Evolutionary conservation across 2,113 vertebrate species (phyloP).

Genomic region (Tiliqua scincoides): DNA sequence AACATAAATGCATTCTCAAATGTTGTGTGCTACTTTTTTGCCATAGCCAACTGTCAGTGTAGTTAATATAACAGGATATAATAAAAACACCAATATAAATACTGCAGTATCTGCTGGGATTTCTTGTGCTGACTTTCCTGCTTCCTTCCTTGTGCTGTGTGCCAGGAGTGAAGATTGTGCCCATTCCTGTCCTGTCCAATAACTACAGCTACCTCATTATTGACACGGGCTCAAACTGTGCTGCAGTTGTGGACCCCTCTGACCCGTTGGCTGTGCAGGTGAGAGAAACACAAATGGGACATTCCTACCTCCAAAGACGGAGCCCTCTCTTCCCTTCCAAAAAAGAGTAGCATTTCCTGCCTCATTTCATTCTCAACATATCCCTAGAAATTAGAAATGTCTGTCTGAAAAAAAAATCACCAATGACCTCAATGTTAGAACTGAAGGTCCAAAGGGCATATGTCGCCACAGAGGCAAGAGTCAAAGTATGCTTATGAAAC

Average conservation of each 20-base stretch:
- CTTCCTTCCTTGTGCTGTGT: background rate
- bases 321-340: background rate
- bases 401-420: background rate
- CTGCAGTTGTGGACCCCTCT: conserved; percentile 89
- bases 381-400: background rate
- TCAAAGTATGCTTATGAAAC: background rate
- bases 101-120: background rate
- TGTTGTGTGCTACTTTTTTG: background rate
- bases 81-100: background rate
- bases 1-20: background rate
- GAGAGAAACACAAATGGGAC: conserved; percentile 25
- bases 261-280: conserved; percentile 94
- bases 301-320: background rate
- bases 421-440: background rate
- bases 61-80: background rate
- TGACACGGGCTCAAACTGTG: conserved; percentile 84
- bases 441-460: background rate
- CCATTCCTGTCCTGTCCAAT: conserved; percentile 90
- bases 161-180: conserved; percentile 93
- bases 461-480: background rate
- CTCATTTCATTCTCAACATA: background rate
- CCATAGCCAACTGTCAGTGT: background rate
- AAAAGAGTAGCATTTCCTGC: background rate
- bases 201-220: conserved; percentile 98
- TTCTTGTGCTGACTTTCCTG: background rate